Evolutionary conservation across 2,888 invertebrate species (phyloP).

Genomic region (Deroplatys truncata): DNA sequence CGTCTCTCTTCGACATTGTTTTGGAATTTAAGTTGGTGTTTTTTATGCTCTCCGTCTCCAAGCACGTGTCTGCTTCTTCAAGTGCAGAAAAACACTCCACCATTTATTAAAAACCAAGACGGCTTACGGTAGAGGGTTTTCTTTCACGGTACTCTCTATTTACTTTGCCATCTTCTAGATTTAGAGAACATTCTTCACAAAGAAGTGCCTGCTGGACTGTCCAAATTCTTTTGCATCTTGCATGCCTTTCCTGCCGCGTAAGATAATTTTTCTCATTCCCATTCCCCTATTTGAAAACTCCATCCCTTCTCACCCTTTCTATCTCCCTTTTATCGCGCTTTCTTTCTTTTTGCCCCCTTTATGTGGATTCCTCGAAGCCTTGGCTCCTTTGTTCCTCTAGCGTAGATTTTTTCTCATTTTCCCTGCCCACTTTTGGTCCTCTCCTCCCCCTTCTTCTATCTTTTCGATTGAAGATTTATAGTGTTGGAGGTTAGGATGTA

Average conservation of each 20-base stretch:
- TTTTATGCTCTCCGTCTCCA: too few species aligned
- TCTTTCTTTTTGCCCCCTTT: neutral
- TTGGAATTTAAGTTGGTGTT: too few species aligned
- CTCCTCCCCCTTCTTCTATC: neutral
- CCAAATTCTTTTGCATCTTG: neutral
- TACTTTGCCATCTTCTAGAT: neutral
- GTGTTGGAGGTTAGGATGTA: conserved; percentile 17
- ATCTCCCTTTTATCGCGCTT: neutral
- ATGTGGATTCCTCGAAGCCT: neutral
- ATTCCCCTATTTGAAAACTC: neutral
- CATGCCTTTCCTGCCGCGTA: neutral
- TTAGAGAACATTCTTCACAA: neutral
- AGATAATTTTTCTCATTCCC: neutral
- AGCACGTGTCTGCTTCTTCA: too few species aligned
- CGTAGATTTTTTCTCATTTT: neutral
- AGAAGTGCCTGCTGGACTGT: neutral
- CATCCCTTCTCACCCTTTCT: neutral
- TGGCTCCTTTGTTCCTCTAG: neutral
- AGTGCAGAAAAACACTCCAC: too few species aligned
- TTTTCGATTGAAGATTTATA: conserved; percentile 20
- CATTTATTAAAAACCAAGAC: neutral
- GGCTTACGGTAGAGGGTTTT: too few species aligned
- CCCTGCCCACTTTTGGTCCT: neutral
- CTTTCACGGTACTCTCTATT: neutral
- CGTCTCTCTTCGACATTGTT: too few species aligned